Conservation (phyloP, 2,113 vertebrate genomes). For the Tringa solitaria region DNA sequence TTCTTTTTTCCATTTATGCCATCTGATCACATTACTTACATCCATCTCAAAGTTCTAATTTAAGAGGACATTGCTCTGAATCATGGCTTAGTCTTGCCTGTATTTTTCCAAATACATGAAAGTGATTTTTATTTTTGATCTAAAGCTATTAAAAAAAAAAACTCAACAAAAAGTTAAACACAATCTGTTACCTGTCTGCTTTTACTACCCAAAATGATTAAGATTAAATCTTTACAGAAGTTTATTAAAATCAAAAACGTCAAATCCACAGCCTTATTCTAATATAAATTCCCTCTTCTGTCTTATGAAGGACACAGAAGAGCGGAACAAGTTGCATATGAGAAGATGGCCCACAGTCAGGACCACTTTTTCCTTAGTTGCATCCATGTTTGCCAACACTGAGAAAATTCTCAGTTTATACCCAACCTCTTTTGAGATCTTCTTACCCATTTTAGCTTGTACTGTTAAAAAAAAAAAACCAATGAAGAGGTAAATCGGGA, state of each 20-base stretch:
- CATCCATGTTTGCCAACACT: neutral
- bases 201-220: neutral
- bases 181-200: neutral
- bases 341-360: neutral
- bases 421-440: neutral
- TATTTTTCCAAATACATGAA: neutral
- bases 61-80: conserved; percentile 57
- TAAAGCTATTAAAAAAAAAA: neutral
- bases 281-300: neutral
- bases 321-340: neutral
- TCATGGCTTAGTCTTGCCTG: neutral
- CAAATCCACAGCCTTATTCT: neutral
- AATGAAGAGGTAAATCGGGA: neutral
- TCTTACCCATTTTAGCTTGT: neutral
- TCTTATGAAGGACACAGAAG: neutral
- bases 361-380: neutral
- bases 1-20: conserved; percentile 35
- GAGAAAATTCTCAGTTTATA: neutral
- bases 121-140: neutral
- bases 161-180: neutral
- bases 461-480: neutral
- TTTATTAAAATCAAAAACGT: neutral
- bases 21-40: conserved; percentile 59
- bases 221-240: neutral
- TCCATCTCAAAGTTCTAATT: conserved; percentile 44